Conservation (phyloP, 2,888 invertebrate genomes). For the Dioctria rufipes region DNA sequence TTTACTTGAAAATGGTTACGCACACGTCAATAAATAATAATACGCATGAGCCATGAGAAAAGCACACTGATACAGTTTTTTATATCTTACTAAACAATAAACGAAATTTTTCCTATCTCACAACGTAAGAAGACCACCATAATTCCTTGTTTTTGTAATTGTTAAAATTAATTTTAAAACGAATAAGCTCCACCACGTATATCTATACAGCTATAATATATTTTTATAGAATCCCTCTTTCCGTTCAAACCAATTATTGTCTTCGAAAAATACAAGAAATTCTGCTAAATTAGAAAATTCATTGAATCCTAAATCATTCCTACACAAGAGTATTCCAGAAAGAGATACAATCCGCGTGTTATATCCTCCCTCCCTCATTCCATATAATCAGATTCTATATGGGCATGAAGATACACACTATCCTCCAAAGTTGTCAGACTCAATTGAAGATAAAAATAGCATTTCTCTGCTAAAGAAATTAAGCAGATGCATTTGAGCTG, state of each 20-base stretch:
- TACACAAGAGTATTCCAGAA: not conserved
- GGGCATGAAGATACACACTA: slow-evolving; percentile 1
- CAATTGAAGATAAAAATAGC: slow-evolving; percentile 25
- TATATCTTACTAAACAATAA: no score
- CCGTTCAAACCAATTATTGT: not conserved
- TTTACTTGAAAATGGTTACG: no score
- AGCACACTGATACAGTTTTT: no score
- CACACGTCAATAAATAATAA: no score
- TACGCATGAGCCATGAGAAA: no score
- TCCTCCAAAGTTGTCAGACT: not conserved
- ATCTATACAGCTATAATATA: no score
- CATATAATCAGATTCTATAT: no score
- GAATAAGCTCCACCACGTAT: no score
- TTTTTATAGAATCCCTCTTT: not conserved
- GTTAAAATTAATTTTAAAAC: no score
- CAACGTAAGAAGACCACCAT: no score
- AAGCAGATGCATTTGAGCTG: not conserved
- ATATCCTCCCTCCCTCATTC: not conserved
- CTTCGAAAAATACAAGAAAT: not conserved
- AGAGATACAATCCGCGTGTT: not conserved
- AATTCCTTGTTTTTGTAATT: no score
- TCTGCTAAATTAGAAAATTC: slow-evolving; percentile 12
- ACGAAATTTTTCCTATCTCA: no score
- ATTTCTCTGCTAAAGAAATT: not conserved
- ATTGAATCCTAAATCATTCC: slow-evolving; percentile 33